Evolutionary conservation across 2,797 vertebrate species (phyloP), one percentile per base, ranked within the genome.

Genomic region (Macrochelys suwanniensis): DNA sequence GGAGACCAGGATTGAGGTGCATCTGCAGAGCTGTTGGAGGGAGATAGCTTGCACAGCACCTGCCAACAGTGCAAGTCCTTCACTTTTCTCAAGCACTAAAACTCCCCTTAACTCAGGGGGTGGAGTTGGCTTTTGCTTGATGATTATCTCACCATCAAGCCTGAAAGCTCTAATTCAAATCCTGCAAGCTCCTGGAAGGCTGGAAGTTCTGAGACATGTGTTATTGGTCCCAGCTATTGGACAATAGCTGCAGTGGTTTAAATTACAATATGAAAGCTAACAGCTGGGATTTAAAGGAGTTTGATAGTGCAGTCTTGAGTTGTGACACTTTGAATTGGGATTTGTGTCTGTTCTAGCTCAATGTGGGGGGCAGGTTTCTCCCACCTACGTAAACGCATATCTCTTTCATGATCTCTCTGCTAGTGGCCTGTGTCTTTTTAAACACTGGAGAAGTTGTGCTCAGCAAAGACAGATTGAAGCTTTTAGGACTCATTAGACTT

Each of bases 401-500:
- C 54, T 89, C 26, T 95, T 96, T 96, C 92, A 2, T 68, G 89
- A 79, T 37, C 87, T 68, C 17, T 71, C 19, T 93, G 78, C 94
- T 95, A 92, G 97, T 96, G 93, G 92, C 92, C 94, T 96, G 95
- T 96, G 92, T 97, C 94, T 96, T 26, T 0, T 95, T 88, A 81
- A 95, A 95, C 33, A 89, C 89, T 86, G 61, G 89, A 84, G 84
- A 57, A 53, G 78, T 82, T 31, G 82, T 51, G 87, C 92, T 78
- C 88, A 80, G 11, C 78, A 92, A 10, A 85, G 92, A 88, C 97
- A 97, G 96, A 96, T 96, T 97, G 97, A 96, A 97, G 89, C 95
- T 71, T 95, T 97, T 97, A 97, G 90, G 74, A 61, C 74, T 97
- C 95, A 93, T 97, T 97, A 97, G 89, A 85, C 94, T 97, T 97